phyloP scores from a whole-genome alignment of 2,888 invertebrate genomes.

The Limulus polyphemus region DNA sequence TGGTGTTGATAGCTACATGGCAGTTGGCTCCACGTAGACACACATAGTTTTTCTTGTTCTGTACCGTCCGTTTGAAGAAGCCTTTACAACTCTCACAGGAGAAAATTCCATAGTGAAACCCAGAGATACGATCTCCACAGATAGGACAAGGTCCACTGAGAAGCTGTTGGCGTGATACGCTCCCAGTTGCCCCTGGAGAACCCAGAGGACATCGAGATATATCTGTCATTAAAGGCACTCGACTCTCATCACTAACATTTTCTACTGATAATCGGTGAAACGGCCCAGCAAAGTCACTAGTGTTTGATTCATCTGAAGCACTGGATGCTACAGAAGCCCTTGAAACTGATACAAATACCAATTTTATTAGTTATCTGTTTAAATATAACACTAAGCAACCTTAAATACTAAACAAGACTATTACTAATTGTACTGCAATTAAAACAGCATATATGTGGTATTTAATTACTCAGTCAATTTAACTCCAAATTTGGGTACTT shows the following conservation, averaged over 20 bases:
- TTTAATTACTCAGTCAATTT: too few species aligned
- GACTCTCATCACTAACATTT: background rate
- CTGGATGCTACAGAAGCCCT: constrained; percentile 25
- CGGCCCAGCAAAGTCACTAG: constrained; percentile 25
- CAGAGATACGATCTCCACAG: constrained; percentile 88
- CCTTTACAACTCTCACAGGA: constrained; percentile 97
- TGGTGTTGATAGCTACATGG: constrained; percentile 78
- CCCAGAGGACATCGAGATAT: constrained; percentile 15
- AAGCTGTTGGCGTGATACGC: constrained; percentile 25
- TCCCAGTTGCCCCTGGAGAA: constrained; percentile 9
- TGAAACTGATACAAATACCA: constrained; percentile 11
- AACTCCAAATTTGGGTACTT: too few species aligned
- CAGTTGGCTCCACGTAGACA: constrained; percentile 81
- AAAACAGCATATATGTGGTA: too few species aligned
- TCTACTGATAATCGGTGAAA: constrained; percentile 20
- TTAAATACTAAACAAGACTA: too few species aligned
- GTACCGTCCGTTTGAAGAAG: constrained; percentile 96
- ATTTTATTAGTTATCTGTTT: too few species aligned
- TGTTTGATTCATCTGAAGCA: constrained; percentile 26
- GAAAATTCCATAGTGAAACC: constrained; percentile 96
- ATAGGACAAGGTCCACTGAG: constrained; percentile 74
- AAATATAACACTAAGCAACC: too few species aligned
- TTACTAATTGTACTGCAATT: too few species aligned
- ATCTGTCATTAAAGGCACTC: too few species aligned
- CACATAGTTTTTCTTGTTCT: constrained; percentile 92